phyloP scores from a whole-genome alignment of 2,113 vertebrate genomes.

The Circaetus cinerascens region DNA sequence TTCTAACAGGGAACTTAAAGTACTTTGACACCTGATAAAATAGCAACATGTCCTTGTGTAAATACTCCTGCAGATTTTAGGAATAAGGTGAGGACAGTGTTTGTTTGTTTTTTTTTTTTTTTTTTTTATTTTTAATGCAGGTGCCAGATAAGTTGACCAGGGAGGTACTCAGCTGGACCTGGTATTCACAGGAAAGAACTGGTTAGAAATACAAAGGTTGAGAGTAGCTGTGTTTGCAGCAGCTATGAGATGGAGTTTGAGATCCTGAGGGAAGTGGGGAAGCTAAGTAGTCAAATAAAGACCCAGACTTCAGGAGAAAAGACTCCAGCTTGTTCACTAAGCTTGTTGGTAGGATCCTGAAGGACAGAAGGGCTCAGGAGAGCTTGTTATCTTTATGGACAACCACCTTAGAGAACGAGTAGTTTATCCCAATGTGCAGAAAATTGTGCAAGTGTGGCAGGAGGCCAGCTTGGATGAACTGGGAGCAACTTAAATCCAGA shows the following conservation, averaged over 20 bases:
- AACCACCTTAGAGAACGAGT: not conserved
- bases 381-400: not conserved
- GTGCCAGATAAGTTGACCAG: not conserved
- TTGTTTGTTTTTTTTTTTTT: no score
- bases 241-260: not conserved
- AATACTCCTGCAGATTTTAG: not conserved
- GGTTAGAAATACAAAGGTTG: not conserved
- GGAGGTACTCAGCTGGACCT: not conserved
- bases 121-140: not conserved
- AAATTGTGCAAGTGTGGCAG: not conserved
- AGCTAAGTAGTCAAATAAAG: not conserved
- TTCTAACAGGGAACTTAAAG: not conserved
- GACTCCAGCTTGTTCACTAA: not conserved
- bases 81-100: not conserved
- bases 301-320: not conserved
- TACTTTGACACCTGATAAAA: not conserved
- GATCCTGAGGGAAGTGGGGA: not conserved
- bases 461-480: accelerated
- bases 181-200: not conserved
- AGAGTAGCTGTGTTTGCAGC: not conserved
- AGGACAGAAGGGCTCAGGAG: not conserved
- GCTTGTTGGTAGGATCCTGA: not conserved
- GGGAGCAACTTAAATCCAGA: not conserved
- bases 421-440: not conserved
- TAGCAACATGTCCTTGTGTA: not conserved